Percentiles rank a stretch among this genome's conserved stretches.
phyloP scores from a whole-genome alignment of 1,140 invertebrate species.

The Habropoda laboriosa region DNA sequence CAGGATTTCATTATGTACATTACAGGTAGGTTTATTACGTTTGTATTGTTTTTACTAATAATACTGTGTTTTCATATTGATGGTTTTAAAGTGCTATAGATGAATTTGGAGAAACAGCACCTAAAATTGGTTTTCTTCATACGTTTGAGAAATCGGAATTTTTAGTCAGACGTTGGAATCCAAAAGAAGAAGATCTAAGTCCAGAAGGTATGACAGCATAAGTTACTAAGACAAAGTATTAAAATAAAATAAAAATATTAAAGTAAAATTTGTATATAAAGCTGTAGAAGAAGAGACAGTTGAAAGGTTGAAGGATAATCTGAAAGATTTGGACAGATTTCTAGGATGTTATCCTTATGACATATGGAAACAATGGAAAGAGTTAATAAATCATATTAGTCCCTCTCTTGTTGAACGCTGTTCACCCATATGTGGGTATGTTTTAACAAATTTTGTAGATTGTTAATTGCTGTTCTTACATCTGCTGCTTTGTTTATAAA shows the following conservation, averaged over 20 bases:
- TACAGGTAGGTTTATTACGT: constrained; percentile 84
- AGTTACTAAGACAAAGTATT: no score
- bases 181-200: constrained; percentile 86
- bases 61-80: constrained; percentile 17
- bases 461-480: background rate
- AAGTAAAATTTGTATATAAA: constrained; percentile 57
- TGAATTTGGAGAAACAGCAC: constrained; percentile 83
- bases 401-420: constrained; percentile 71
- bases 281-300: constrained; percentile 84
- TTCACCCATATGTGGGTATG: constrained; percentile 75
- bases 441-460: background rate
- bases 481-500: background rate
- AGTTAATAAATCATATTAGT: constrained; percentile 84
- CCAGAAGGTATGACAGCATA: constrained; percentile 68
- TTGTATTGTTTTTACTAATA: background rate
- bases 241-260: constrained; percentile 3
- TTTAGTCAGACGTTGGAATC: constrained; percentile 93
- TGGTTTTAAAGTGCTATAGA: constrained; percentile 81
- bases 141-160: constrained; percentile 92
- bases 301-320: constrained; percentile 86
- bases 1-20: constrained; percentile 97
- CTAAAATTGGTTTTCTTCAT: constrained; percentile 94
- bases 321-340: constrained; percentile 90
- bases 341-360: constrained; percentile 97
- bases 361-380: constrained; percentile 92